These are phyloP conservation scores for Ectemnius cavifrons DNA, from an alignment of 2,888 invertebrate species.

Conservation along the genomic window DNA sequence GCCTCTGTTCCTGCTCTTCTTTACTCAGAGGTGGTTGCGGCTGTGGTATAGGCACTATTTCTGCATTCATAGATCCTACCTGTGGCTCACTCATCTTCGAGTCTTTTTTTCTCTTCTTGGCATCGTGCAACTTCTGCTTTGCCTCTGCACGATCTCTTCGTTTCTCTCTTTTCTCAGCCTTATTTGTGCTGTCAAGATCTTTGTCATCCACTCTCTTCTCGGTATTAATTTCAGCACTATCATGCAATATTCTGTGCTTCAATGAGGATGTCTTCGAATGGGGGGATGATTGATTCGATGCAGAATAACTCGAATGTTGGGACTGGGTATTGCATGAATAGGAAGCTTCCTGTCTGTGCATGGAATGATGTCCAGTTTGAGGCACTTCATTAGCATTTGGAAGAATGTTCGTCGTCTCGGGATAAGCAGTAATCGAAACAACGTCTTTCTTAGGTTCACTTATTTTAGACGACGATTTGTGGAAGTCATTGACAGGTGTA, in stretches of 20 bases:
- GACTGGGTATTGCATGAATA: constrained; percentile 43
- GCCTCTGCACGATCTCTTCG: constrained; percentile 50
- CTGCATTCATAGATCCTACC: constrained; percentile 50
- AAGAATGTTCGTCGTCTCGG: constrained; percentile 59
- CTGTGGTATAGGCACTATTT: constrained; percentile 49
- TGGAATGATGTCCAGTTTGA: constrained; percentile 52
- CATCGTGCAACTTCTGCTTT: constrained; percentile 67
- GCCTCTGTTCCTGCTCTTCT: constrained; percentile 73
- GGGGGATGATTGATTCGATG: constrained; percentile 46
- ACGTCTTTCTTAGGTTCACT: constrained; percentile 70
- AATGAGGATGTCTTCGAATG: constrained; percentile 57
- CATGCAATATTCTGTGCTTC: constrained; percentile 68
- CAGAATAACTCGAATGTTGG: constrained; percentile 46
- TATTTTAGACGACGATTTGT: constrained; percentile 61
- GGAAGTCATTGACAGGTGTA: constrained; percentile 73
- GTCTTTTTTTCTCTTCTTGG: constrained; percentile 66
- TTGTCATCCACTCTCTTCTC: constrained; percentile 64
- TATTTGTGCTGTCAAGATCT: constrained; percentile 59
- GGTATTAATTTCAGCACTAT: constrained; percentile 58
- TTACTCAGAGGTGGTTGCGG: constrained; percentile 61
- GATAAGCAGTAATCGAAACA: constrained; percentile 72
- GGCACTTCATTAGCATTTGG: constrained; percentile 54
- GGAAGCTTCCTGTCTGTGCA: constrained; percentile 53
- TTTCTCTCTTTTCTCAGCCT: constrained; percentile 63
- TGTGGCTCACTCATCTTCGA: constrained; percentile 58